Conservation (phyloP, 2,797 vertebrate genomes). For the Parauchenoglanis ngamensis region DNA sequence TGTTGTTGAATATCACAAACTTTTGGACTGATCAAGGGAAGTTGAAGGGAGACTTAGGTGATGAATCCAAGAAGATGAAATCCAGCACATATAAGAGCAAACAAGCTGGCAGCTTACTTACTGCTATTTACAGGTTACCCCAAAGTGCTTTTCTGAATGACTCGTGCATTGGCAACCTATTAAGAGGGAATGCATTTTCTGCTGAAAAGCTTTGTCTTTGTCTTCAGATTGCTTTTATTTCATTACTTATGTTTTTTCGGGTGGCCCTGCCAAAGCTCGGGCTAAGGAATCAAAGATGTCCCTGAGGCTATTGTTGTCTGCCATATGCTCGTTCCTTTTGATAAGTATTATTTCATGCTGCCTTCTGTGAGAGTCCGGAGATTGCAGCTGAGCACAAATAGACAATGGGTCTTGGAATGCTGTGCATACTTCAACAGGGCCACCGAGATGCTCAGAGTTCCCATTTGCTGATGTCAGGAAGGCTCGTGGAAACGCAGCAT, state of each 20-base stretch:
- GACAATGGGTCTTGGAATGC: constrained; percentile 29
- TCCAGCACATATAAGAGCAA: constrained; percentile 6
- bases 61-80: constrained; percentile 11
- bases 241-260: neutral
- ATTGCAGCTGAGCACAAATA: constrained; percentile 48
- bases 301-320: constrained; percentile 35
- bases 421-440: constrained; percentile 41
- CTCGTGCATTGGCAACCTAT: neutral
- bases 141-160: neutral
- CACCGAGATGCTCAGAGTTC: constrained; percentile 25
- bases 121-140: constrained; percentile 3
- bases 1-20: neutral
- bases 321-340: constrained; percentile 36
- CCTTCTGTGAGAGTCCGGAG: constrained; percentile 33
- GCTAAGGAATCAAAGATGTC: constrained; percentile 30
- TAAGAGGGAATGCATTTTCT: neutral
- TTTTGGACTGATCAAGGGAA: neutral
- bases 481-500: constrained; percentile 6
- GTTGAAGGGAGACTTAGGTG: neutral
- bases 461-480: constrained; percentile 49
- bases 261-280: neutral
- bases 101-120: neutral
- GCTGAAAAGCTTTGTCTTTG: neutral
- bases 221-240: constrained; percentile 1
- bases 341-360: constrained; percentile 47